Base-by-base conservation (phyloP, 2,797 vertebrate genomes). In the Helarctos malayanus region DNA sequence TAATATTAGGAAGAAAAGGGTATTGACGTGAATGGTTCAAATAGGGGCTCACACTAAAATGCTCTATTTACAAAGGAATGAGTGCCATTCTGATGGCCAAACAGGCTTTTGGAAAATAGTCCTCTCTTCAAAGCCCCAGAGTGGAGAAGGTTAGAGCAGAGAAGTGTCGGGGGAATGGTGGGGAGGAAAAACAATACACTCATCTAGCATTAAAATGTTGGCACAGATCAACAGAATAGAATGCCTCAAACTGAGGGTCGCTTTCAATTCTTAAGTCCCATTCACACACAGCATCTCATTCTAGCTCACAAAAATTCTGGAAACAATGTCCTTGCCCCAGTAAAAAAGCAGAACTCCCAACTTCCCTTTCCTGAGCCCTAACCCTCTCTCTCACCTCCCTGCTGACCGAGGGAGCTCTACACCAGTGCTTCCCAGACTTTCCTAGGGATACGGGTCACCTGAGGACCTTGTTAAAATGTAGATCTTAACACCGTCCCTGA, bases 261-360 rank as follows among this genome's bases (percentile, higher is more conserved):
- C 19, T 35, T 86, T 75, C 38, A 84, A 71, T 27, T 35, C 80
- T n/a, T 57, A 92, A 95, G 57, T 59, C 86, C 79, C 41, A 86
- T 21, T 80, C 52, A 45, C 5, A 93, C 5, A 76, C 9, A 69
- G 1, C 21, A 27, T 15, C 21, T 65, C n/a, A 59, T 38, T 63
- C 13, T 71, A 71, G 14, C 15, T 63, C 35, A 83, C 52, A 75
- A 49, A 54, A 59, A 52, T 35, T 52, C n/a, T 35, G 41, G 35
- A 54, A 85, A 65, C 10, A 59, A 88, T 21, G 18, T 25, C 2
- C 21, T 73, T 41, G n/a, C 9, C 45, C 82, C 49, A 18, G 52
- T 16, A n/a, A 56, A 81, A 78, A 73, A 56, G 29, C 8, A 27
- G 16, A n/a, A 38, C 35, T 54, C 56, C n/a, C n/a, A 81, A 18